Percentiles rank a stretch among this genome's conserved stretches.
These are phyloP conservation scores for Buteo buteo DNA, from an alignment of 2,113 vertebrate species.

Conservation along the genomic window DNA sequence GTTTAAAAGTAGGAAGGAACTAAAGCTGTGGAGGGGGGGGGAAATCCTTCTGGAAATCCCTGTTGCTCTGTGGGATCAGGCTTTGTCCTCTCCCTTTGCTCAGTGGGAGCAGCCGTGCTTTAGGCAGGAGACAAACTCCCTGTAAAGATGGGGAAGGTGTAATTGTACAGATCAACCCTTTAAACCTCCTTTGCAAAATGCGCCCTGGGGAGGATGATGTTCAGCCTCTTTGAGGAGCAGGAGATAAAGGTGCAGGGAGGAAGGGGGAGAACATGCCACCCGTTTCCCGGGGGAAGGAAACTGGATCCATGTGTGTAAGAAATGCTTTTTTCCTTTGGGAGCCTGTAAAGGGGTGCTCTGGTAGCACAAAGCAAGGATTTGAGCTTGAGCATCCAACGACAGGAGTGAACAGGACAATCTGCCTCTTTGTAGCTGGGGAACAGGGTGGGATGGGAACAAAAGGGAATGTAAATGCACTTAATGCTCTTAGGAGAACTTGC, in stretches of 20 bases:
- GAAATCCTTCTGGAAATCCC: slow-evolving; percentile 49
- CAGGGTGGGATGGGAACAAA: not conserved
- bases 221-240: not conserved
- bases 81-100: slow-evolving; percentile 2
- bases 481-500: not conserved
- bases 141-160: not conserved
- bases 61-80: not conserved
- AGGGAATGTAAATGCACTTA: not conserved
- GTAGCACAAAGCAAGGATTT: not conserved
- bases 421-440: not conserved
- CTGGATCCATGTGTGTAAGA: not conserved
- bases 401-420: not conserved
- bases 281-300: not conserved
- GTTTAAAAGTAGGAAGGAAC: slow-evolving; percentile 61
- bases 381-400: not conserved
- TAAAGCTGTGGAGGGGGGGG: not conserved
- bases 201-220: not conserved
- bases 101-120: not conserved
- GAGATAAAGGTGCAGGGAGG: not conserved
- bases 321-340: not conserved
- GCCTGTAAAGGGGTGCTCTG: not conserved
- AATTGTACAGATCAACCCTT: not conserved
- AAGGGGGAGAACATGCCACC: not conserved
- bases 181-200: not conserved
- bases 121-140: not conserved